A percentile compares a stretch with the other conserved stretches of the same genome.
These are phyloP conservation scores for Plodia interpunctella DNA, from an alignment of 1,140 invertebrate genomes.

Conservation along the genomic window DNA sequence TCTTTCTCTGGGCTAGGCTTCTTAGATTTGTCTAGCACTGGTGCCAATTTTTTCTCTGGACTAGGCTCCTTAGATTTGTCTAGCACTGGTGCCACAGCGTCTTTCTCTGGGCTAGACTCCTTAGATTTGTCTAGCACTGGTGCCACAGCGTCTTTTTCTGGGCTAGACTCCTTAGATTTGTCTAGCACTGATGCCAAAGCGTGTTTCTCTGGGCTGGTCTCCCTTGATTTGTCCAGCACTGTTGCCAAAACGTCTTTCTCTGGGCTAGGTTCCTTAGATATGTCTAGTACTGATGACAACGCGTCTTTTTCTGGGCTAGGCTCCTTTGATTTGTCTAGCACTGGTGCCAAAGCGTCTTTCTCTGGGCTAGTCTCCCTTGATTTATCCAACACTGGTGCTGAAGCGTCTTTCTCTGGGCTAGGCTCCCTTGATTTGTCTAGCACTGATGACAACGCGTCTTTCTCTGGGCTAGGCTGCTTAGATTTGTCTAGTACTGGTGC, in stretches of 20 bases:
- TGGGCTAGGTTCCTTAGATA: neutral
- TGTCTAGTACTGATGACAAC: neutral
- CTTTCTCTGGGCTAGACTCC: slow-evolving; percentile 16
- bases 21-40: slow-evolving; percentile 8
- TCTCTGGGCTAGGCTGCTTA: slow-evolving; percentile 20
- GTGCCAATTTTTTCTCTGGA: slow-evolving; percentile 4
- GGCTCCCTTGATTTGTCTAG: slow-evolving; percentile 4
- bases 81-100: neutral
- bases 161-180: slow-evolving; percentile 3
- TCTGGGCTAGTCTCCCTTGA: neutral
- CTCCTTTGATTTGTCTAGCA: slow-evolving; percentile 13
- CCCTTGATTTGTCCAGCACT: neutral
- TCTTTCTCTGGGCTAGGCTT: slow-evolving; percentile 15
- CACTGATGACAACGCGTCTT: slow-evolving; percentile 5
- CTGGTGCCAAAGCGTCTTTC: slow-evolving; percentile 13
- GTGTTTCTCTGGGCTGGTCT: neutral
- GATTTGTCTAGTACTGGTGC: neutral
- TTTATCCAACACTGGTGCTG: neutral
- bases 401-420: neutral
- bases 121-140: neutral
- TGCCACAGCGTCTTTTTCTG: neutral
- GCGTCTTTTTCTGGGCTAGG: slow-evolving; percentile 16
- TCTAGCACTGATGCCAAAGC: neutral
- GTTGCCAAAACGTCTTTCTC: slow-evolving; percentile 13
- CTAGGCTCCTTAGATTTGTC: slow-evolving; percentile 6